Evolutionary conservation across 2,888 invertebrate genomes (phyloP).

Genomic region (Drosophila lutescens): DNA sequence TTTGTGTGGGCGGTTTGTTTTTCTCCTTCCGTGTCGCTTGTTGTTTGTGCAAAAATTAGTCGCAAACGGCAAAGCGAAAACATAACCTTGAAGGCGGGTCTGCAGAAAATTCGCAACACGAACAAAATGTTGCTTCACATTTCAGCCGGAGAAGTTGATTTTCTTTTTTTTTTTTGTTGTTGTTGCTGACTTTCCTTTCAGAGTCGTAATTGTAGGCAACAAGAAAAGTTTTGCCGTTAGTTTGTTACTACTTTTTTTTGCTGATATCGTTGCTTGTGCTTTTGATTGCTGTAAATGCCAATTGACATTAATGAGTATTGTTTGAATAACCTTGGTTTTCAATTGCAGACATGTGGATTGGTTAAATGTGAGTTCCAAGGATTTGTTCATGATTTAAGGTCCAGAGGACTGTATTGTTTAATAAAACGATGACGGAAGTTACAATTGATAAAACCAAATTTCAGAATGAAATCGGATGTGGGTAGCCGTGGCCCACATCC

Average conservation of each 20-base stretch:
- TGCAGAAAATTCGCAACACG: conserved; percentile 39
- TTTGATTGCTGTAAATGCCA: conserved; percentile 59
- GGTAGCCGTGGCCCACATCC: no score
- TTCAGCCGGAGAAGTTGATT: conserved; percentile 21
- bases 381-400: background rate
- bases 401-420: no score
- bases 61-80: conserved; percentile 46
- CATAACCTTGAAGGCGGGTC: conserved; percentile 62
- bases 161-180: conserved; percentile 14
- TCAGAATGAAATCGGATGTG: no score
- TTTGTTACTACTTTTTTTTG: conserved; percentile 29
- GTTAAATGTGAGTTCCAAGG: conserved; percentile 5
- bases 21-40: conserved; percentile 27
- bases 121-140: conserved; percentile 24
- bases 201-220: conserved; percentile 63
- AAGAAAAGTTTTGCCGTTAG: conserved; percentile 56
- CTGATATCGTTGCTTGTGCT: conserved; percentile 40
- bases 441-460: no score
- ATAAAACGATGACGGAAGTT: no score
- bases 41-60: conserved; percentile 71
- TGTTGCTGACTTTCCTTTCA: conserved; percentile 49
- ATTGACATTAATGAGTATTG: conserved; percentile 63
- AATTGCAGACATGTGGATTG: conserved; percentile 25
- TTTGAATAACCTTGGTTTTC: conserved; percentile 53
- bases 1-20: conserved; percentile 45